Base-by-base conservation (phyloP, 2,888 invertebrate genomes). In the Agrenia bidenticulata region DNA sequence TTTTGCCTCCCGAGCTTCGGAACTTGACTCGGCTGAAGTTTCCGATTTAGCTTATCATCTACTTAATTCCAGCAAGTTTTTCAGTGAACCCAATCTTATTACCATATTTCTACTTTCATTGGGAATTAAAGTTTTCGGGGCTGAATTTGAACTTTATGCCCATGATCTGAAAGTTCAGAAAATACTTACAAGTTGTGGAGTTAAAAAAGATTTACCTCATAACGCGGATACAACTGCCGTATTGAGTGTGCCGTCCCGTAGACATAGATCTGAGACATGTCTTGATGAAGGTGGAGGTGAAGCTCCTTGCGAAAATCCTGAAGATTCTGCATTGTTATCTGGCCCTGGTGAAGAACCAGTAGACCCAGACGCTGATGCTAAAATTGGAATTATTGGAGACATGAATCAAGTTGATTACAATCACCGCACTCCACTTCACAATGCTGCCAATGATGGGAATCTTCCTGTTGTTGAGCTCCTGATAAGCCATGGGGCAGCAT, bases 361-460 rank as follows among this genome's bases (percentile, higher is more conserved):
- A 66, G 81, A 81, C 64, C 78, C 81, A n/a, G 64, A 68, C 23
- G 65, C 66, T 13, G 21, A 55, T 24, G 78, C 82, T 57, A 67
- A 66, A 51, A 27, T 64, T n/a, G 74, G 73, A 39, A 70, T 80
- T 67, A 81, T 80, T 68, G 82, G 81, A 2, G 82, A 83, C 73
- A 80, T 84, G 63, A 82, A 84, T 77, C 81, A 82, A 74, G 78
- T 82, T 17, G 85, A 85, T 77, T 81, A 81, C 61, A 84, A 80
- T 80, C 87, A 87, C 59, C 86, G 90, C 42, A 88, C 88, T 0
- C 81, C 88, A 1, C 84, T 92, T 27, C 90, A 90, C 78, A 89
- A 88, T 57, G 82, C 92, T 32, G 88, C 90, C 7, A 86, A 88
- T 63, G 88, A 86, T 77, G 91, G 90, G 0, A 89, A 90, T 73